Conservation (phyloP, 2,113 vertebrate genomes). For the Xiphophorus hellerii region DNA sequence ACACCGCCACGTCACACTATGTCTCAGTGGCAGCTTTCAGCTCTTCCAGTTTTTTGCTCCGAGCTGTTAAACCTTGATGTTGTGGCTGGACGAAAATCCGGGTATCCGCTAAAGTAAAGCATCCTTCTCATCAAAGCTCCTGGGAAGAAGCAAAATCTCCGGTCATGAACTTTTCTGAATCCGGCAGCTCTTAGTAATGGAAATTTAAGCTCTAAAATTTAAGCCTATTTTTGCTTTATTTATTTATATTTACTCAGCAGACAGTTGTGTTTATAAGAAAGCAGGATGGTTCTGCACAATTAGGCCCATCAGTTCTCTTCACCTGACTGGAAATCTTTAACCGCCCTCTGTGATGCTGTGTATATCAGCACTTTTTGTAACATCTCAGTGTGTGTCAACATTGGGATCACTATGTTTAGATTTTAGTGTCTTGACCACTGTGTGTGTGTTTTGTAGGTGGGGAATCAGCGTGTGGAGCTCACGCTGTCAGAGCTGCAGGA, state of each 20-base stretch:
- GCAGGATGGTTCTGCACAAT: background rate
- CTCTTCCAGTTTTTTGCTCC: conserved; percentile 5
- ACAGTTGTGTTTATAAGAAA: background rate
- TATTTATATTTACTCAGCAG: background rate
- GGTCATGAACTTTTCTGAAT: background rate
- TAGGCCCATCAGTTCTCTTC: background rate
- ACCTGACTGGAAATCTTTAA: too few relatives aligned
- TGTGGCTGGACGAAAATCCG: background rate
- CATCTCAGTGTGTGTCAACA: background rate
- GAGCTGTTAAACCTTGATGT: conserved; percentile 6
- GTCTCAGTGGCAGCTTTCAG: background rate
- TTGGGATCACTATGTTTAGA: background rate
- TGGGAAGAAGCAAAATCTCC: conserved; percentile 2
- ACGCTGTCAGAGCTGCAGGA: conserved; percentile 79
- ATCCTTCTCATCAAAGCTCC: background rate
- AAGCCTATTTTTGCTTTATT: background rate
- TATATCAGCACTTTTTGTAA: background rate
- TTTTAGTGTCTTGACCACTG: conserved; percentile 14
- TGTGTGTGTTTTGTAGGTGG: conserved; percentile 60
- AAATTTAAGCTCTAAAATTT: background rate
- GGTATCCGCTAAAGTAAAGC: conserved; percentile 13
- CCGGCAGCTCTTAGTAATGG: background rate
- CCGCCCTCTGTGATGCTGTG: background rate
- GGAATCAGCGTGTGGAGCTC: conserved; percentile 75
- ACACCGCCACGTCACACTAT: background rate